These are phyloP conservation scores for Crossaster papposus DNA, from an alignment of 53 echinoderm and acorn worm species.

Conservation along the genomic window DNA sequence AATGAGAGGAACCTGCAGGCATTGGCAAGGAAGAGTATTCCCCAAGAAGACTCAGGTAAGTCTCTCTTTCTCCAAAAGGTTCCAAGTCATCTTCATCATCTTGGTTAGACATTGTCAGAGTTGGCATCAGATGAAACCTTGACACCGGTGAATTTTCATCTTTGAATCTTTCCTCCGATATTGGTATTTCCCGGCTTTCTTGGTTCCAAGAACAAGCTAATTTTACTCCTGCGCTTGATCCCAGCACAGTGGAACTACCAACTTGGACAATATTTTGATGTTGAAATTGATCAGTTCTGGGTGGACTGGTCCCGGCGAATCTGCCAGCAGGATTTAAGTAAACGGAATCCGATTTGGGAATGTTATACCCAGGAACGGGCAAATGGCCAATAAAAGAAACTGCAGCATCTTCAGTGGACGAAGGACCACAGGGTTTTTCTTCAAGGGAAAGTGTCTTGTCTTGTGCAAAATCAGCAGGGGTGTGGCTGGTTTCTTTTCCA, in stretches of 20 bases:
- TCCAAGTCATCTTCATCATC: slow-evolving; percentile 37
- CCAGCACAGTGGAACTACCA: neutral
- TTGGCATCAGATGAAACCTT: slow-evolving; percentile 31
- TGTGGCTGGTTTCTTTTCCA: neutral
- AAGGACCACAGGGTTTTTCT: neutral
- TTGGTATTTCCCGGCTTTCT: neutral
- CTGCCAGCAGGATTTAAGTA: neutral
- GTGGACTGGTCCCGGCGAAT: neutral
- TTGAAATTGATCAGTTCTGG: slow-evolving; percentile 1
- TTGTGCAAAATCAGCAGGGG: neutral
- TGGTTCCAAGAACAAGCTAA: slow-evolving; percentile 50
- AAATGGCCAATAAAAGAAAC: neutral
- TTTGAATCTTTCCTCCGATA: neutral
- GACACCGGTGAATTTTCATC: slow-evolving; percentile 12
- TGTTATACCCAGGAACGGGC: neutral
- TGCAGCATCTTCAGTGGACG: neutral
- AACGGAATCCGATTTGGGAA: neutral
- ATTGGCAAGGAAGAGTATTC: slow-evolving; percentile 85
- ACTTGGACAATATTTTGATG: neutral
- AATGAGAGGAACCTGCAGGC: slow-evolving; percentile 51
- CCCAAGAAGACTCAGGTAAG: slow-evolving; percentile 82
- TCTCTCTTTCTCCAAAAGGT: slow-evolving; percentile 88
- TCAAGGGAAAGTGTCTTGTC: neutral
- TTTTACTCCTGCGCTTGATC: slow-evolving; percentile 11
- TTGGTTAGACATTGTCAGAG: slow-evolving; percentile 4